phyloP scores from a whole-genome alignment of 2,113 vertebrate species.

The Sminthopsis crassicaudata region DNA sequence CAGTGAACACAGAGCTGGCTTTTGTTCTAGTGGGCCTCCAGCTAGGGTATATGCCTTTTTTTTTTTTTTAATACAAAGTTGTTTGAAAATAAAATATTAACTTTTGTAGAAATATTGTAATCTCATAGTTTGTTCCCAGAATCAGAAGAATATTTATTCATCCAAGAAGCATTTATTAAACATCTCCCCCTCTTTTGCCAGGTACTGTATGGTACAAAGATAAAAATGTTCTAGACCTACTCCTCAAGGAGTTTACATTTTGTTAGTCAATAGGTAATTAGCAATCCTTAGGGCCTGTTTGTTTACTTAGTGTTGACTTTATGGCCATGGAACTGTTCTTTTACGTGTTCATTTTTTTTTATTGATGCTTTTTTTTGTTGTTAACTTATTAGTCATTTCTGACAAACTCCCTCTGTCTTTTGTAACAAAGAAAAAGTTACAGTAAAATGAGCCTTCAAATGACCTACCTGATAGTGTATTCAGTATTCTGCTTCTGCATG shows the following conservation, averaged over 20 bases:
- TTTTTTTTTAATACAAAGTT: slow-evolving; percentile 72
- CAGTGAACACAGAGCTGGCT: slow-evolving; percentile 33
- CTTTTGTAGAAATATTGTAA: slow-evolving; percentile 59
- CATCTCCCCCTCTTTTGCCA: neutral
- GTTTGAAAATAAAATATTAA: slow-evolving; percentile 78
- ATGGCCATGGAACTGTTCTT: neutral
- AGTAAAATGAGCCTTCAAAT: neutral
- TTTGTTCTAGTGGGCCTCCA: slow-evolving; percentile 66
- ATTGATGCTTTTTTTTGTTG: neutral
- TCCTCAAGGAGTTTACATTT: neutral
- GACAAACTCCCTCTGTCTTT: neutral
- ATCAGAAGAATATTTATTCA: slow-evolving; percentile 51
- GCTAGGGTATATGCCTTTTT: slow-evolving; percentile 66
- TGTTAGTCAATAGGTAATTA: neutral
- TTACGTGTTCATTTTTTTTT: neutral
- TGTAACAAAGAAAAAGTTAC: neutral
- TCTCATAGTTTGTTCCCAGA: slow-evolving; percentile 51
- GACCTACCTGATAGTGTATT: neutral
- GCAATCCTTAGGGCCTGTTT: neutral
- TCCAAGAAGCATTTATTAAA: neutral
- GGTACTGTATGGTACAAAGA: neutral
- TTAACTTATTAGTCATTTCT: neutral
- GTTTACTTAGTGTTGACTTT: neutral
- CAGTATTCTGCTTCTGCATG: neutral
- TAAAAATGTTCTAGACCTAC: neutral